Percentiles rank a stretch among this genome's conserved stretches.
Conservation (phyloP, 2,113 vertebrate species). For the Bos indicus region DNA sequence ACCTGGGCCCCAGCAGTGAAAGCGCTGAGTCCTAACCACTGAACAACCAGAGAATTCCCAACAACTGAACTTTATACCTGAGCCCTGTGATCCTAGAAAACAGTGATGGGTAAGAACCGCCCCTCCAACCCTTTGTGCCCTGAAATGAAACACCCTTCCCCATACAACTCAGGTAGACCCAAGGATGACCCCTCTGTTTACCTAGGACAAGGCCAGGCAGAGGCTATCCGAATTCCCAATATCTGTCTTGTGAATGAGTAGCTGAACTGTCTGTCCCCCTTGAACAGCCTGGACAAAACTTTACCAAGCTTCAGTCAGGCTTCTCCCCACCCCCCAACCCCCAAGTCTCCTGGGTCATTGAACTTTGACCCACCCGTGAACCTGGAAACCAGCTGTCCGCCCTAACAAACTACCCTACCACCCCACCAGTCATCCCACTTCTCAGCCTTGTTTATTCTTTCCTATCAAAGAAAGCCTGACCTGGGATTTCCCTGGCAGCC, state of each 20-base stretch:
- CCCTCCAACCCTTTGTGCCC: neutral
- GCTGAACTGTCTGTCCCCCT: neutral
- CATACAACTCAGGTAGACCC: neutral
- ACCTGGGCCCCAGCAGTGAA: neutral
- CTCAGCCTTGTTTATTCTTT: neutral
- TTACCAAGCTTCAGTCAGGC: neutral
- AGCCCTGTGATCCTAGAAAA: neutral
- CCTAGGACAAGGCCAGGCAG: neutral
- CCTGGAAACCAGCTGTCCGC: neutral
- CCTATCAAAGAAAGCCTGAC: neutral
- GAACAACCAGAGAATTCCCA: neutral
- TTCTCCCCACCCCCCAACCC: neutral
- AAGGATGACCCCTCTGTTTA: neutral
- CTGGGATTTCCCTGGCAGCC: neutral
- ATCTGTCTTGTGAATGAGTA: neutral
- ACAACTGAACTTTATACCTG: neutral
- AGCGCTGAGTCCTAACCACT: neutral
- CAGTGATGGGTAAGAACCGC: neutral
- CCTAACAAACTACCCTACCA: neutral
- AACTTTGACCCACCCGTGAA: neutral
- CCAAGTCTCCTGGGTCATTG: neutral
- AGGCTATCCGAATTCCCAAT: neutral
- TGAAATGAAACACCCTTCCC: neutral
- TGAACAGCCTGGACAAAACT: neutral
- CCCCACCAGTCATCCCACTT: neutral